Conservation (phyloP, 2,113 vertebrate species). For the Orcinus orca region DNA sequence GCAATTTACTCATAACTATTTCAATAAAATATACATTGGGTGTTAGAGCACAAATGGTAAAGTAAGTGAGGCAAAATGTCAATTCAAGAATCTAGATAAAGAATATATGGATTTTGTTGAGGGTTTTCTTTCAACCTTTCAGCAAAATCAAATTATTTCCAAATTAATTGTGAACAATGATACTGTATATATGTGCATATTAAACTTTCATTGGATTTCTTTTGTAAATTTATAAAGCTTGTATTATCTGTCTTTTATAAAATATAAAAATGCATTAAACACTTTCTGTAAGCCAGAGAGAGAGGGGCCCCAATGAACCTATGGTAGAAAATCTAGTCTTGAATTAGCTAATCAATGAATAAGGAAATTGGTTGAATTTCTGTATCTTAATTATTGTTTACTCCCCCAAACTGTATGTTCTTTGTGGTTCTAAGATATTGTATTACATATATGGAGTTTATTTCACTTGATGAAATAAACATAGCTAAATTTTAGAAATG, state of each 20-base stretch:
- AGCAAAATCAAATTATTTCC: neutral
- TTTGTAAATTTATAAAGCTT: neutral
- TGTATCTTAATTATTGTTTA: neutral
- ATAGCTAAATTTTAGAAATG: neutral
- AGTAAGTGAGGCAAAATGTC: neutral
- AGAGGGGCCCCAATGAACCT: neutral
- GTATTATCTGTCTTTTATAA: neutral
- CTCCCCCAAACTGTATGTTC: neutral
- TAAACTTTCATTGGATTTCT: neutral
- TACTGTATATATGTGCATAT: neutral
- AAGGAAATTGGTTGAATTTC: neutral
- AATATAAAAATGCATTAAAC: neutral
- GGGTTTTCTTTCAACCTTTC: neutral
- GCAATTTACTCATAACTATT: neutral
- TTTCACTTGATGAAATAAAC: neutral
- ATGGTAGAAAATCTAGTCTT: neutral
- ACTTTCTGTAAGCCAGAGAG: neutral
- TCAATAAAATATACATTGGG: neutral
- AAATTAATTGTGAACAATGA: neutral
- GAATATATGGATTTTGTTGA: neutral
- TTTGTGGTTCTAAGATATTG: neutral
- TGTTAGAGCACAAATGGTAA: neutral
- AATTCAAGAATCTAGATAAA: neutral
- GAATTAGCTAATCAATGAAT: neutral
- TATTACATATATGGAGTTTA: neutral